phyloP scores from a whole-genome alignment of 2,113 vertebrate genomes.

The Takifugu flavidus region DNA sequence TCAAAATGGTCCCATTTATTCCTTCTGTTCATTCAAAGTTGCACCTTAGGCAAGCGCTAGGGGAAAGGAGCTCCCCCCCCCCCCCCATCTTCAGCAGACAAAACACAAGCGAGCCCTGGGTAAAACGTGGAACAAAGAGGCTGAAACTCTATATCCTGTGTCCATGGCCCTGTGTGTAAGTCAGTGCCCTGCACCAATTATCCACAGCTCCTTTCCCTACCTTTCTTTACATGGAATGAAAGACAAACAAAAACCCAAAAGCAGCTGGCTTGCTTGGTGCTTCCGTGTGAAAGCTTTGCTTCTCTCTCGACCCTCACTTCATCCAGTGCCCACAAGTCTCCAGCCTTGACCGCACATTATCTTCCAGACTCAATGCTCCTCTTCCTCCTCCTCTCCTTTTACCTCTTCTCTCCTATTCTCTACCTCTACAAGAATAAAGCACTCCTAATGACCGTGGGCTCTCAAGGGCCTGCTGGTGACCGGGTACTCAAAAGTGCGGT shows the following conservation, averaged over 20 bases:
- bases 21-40: background rate
- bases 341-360: conserved; percentile 68
- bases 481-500: conserved; percentile 69
- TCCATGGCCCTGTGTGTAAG: conserved; percentile 61
- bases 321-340: conserved; percentile 61
- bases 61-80: background rate
- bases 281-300: conserved; percentile 52
- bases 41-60: background rate
- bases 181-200: conserved; percentile 66
- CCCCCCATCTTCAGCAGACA: conserved; percentile 12
- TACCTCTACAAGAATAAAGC: conserved; percentile 76
- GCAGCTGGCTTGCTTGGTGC: conserved; percentile 62
- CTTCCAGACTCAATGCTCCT: conserved; percentile 60
- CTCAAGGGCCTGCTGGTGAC: conserved; percentile 79
- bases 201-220: conserved; percentile 47
- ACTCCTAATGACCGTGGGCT: conserved; percentile 78
- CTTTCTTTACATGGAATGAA: conserved; percentile 60
- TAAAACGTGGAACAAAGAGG: conserved; percentile 54
- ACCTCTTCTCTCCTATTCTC: conserved; percentile 42
- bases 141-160: conserved; percentile 53
- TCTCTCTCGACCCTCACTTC: conserved; percentile 61
- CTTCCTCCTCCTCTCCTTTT: conserved; percentile 59
- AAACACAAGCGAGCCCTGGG: conserved; percentile 31
- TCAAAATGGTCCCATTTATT: conserved; percentile 11
- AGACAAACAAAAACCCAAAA: conserved; percentile 65